Evolutionary conservation across 2,888 invertebrate genomes (phyloP), one percentile per base, ranked within the genome.

Genomic region (Proisotoma minuta): DNA sequence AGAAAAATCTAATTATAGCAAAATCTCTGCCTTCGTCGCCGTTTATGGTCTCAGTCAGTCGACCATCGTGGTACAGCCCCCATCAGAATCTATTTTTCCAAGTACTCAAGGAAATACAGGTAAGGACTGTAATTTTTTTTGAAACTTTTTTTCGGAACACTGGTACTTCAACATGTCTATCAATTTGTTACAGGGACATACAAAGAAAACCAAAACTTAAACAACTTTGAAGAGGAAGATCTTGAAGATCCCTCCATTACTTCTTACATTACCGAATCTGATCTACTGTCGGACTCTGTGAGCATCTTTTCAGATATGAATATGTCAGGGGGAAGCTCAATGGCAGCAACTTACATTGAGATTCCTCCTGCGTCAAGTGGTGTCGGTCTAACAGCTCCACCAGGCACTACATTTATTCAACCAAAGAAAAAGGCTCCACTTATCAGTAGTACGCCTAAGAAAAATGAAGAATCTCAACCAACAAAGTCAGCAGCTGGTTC

Each of bases 291-390:
- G 5, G 73, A 73, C 49, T 71, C 70, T 27, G 59, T 70, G 22
- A 62, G 58, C 52, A 70, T 73, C 47, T 73, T 73, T 57, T 64
- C 66, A 52, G 73, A 71, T 53, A 69, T 70, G 64, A 73, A 71
- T 48, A 69, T 73, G 67, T 70, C 71, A n/a, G 73, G 56, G 60
- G 60, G 60, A 60, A 23, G 59, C 63, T 49, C 59, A 53, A 59
- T 43, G n/a, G n/a, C n/a, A n/a, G n/a, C n/a, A n/a, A n/a, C n/a
- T n/a, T n/a, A n/a, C n/a, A n/a, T n/a, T n/a, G n/a, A n/a, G n/a
- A n/a, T n/a, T n/a, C n/a, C n/a, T n/a, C n/a, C n/a, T n/a, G n/a
- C n/a, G n/a, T n/a, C n/a, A n/a, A n/a, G n/a, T n/a, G n/a, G n/a
- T n/a, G n/a, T n/a, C n/a, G n/a, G n/a, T n/a, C n/a, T n/a, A n/a